Base-by-base conservation (phyloP, 1,140 invertebrate genomes). In the Gryllus bimaculatus region DNA sequence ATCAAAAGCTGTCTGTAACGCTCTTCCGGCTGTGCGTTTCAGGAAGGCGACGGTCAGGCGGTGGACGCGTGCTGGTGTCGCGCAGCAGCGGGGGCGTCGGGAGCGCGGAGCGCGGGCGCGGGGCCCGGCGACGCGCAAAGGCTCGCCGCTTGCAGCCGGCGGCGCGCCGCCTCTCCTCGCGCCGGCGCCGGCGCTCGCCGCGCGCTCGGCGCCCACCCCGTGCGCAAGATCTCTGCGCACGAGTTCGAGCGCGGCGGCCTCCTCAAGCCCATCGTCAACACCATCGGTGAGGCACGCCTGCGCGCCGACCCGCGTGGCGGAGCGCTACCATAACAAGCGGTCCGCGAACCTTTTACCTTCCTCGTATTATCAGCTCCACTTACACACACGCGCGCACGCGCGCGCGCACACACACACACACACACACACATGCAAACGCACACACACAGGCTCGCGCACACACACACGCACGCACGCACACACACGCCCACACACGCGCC, bases 191-290 rank as follows among this genome's bases (percentile, higher is more conserved):
- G 95, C 7, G 93, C 94, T 13, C n/a, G n/a, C n/a, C n/a, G n/a
- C n/a, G n/a, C n/a, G n/a, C n/a, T n/a, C n/a, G n/a, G n/a, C 26
- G 94, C 95, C 76, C 96, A 96, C 26, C 96, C 96, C 12, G 95
- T 98, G 73, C 90, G 96, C 79, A 98, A 98, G 88, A 97, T 98
- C 83, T 98, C 96, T 7, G 96, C 96, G 12, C 95, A 97, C 86
- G 96, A 98, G 85, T 98, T 98, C 85, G 96, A 98, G 85, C 90
- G 94, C 6, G 95, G 95, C 2, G 95, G 96, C 73, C 89, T 96
- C 8, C 85, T 97, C 73, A 96, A 96, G 85, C 96, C 96, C 75
- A 94, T 98, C 84, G 93, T 98, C 75, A 95, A 93, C 80, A 91
- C 89, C 18, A 95, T 94, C 6, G 48, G 76, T 77, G 76, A 48